Base-by-base conservation (phyloP, 2,797 vertebrate species). In the Zenarchopterus dispar region DNA sequence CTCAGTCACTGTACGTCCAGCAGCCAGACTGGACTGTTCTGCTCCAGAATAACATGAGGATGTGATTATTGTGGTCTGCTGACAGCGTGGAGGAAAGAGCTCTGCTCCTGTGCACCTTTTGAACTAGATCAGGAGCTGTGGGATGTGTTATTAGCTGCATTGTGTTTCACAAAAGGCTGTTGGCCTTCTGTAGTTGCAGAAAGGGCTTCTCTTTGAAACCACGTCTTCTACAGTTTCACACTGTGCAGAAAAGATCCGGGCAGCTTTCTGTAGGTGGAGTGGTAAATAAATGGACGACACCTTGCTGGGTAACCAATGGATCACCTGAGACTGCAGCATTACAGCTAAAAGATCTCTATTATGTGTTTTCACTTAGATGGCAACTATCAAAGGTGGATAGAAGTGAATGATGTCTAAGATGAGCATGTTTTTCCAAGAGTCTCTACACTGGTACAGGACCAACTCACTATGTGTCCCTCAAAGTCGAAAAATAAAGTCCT, bases 161-260 rank as follows among this genome's bases (percentile, higher is more conserved):
- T 79, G 56, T 72, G 18, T 63, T 78, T 72, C 53, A 56, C 60
- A 62, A 75, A 73, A 54, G 33, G 51, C 62, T 60, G 48, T 31
- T 39, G 13, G 8, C 59, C 33, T 24, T 24, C 16, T 24, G n/a
- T 33, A 22, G 53, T 54, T 39, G 56, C 22, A 21, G 31, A 48
- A 56, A 55, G 10, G 16, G 63, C 56, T 63, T 62, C 10, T 60
- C 62, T 75, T 73, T 66, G 33, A 79, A 66, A 62, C 28, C 68
- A 56, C 44, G 50, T 18, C 8, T 63, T 39, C 50, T 44, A 44
- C 46, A 66, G 46, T 22, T 31, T 31, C 63, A 48, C 43, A 17
- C 41, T 56, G 43, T 7, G 43, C 16, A 23, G 23, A 31, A 17
- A 39, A 52, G 47, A 56, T 17, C 58, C 33, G 56, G 28, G 44